These are phyloP conservation scores for Buceros bicornis DNA, from an alignment of 2,797 vertebrate species.

Conservation along the genomic window DNA sequence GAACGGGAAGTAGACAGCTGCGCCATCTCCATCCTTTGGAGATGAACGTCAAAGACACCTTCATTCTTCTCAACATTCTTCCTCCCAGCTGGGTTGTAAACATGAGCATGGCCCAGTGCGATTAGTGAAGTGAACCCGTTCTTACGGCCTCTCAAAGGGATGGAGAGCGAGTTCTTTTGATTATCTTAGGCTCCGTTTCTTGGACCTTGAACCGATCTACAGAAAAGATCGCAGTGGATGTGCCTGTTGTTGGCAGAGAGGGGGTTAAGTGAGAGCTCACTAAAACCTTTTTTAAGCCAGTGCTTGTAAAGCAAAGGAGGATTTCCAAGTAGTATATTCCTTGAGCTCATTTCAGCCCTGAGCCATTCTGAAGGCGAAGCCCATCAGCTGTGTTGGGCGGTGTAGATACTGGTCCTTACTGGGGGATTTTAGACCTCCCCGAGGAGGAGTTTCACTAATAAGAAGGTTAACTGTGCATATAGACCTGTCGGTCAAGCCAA, in stretches of 20 bases:
- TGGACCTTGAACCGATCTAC: neutral
- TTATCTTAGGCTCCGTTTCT: neutral
- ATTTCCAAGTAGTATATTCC: neutral
- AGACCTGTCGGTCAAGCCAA: conserved; percentile 22
- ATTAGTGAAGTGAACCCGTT: neutral
- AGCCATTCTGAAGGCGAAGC: conserved; percentile 50
- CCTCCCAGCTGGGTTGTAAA: conserved; percentile 39
- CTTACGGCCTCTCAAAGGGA: neutral
- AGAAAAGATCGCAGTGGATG: accelerated
- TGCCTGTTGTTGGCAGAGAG: neutral
- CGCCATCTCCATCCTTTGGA: conserved; percentile 27
- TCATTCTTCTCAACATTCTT: conserved; percentile 19
- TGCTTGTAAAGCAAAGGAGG: neutral
- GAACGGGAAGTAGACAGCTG: conserved; percentile 54
- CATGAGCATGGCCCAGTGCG: neutral
- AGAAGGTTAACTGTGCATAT: conserved; percentile 21
- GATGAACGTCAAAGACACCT: conserved; percentile 72
- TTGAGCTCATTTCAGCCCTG: conserved; percentile 39
- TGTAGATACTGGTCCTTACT: neutral
- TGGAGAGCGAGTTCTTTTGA: neutral
- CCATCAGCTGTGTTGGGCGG: neutral
- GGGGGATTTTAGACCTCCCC: conserved; percentile 13
- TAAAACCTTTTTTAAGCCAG: neutral
- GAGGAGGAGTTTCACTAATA: conserved; percentile 22
- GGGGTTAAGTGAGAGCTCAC: neutral